Percentiles rank a stretch among this genome's conserved stretches.
These are phyloP conservation scores for Panthera uncia DNA, from an alignment of 2,113 vertebrate genomes.

Conservation along the genomic window DNA sequence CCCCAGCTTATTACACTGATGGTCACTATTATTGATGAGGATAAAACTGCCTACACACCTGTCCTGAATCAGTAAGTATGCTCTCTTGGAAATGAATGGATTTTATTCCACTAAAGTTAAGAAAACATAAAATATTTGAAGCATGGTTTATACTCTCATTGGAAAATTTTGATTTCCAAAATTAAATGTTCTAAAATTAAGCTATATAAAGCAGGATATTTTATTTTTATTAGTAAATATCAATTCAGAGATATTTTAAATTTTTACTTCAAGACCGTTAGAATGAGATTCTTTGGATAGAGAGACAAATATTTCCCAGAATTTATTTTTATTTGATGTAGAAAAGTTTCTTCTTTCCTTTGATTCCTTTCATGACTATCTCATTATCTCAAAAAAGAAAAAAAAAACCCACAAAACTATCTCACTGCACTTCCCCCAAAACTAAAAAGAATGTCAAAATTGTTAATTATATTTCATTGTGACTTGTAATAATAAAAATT, in stretches of 20 bases:
- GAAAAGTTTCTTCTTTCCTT: background rate
- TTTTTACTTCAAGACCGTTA: background rate
- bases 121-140: constrained; percentile 12
- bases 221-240: background rate
- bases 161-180: background rate
- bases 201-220: background rate
- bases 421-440: background rate
- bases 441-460: background rate
- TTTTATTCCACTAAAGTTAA: background rate
- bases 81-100: background rate
- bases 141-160: background rate
- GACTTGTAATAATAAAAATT: background rate
- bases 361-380: background rate
- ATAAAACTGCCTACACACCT: constrained; percentile 94
- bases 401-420: background rate
- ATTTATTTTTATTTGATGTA: background rate
- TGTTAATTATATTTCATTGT: background rate
- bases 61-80: constrained; percentile 94
- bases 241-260: background rate
- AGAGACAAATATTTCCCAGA: background rate
- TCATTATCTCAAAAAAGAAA: background rate
- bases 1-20: constrained; percentile 96
- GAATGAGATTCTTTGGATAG: background rate
- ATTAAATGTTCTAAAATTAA: background rate
- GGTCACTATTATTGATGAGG: constrained; percentile 96